A percentile compares a stretch with the other conserved stretches of the same genome.
These are phyloP conservation scores for Exephanes ischioxanthus DNA, from an alignment of 2,888 invertebrate genomes.

Conservation along the genomic window DNA sequence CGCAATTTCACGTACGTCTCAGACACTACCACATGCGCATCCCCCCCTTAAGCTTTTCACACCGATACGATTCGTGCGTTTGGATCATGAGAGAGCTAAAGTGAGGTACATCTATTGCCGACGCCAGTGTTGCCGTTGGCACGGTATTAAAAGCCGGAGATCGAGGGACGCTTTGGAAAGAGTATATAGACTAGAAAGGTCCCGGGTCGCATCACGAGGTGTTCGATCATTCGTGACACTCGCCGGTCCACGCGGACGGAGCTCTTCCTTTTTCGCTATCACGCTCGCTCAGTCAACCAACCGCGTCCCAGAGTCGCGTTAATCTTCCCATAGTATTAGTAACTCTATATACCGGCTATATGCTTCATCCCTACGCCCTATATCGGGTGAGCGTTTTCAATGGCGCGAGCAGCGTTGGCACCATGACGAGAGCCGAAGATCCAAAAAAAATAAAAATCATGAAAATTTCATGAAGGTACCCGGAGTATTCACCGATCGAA, in stretches of 20 bases:
- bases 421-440: not conserved
- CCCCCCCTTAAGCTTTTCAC: no score
- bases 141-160: conserved; percentile 60
- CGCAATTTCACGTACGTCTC: no score
- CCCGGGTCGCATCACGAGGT: conserved; percentile 55
- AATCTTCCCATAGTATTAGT: conserved; percentile 16
- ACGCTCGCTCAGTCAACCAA: conserved; percentile 36
- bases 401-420: not conserved
- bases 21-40: no score
- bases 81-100: not conserved
- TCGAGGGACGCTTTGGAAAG: conserved; percentile 58
- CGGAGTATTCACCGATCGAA: no score
- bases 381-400: not conserved
- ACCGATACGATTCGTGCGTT: no score
- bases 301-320: conserved; percentile 38
- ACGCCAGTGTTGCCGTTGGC: conserved; percentile 25
- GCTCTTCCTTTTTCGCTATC: conserved; percentile 57
- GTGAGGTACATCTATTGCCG: conserved; percentile 13
- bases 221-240: conserved; percentile 70
- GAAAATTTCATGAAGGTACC: no score
- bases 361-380: not conserved
- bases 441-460: not conserved
- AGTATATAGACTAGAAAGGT: conserved; percentile 50
- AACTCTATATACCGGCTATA: conserved; percentile 1
- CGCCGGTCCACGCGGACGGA: conserved; percentile 50